A percentile compares a stretch with the other conserved stretches of the same genome.
Conservation (phyloP, 2,113 vertebrate genomes). For the Gallinago jamesoni region DNA sequence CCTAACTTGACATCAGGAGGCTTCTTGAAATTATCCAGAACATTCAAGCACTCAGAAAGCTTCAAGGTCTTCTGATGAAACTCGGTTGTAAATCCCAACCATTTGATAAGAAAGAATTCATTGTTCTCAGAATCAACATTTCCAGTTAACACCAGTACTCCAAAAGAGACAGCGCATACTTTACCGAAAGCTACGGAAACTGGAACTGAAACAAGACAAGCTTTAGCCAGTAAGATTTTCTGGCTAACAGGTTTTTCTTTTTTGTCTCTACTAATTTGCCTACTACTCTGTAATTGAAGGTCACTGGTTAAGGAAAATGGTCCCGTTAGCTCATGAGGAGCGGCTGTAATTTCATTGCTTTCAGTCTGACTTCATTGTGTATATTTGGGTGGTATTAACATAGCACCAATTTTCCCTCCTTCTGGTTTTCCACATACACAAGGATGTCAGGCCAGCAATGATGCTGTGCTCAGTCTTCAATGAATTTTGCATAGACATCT, state of each 20-base stretch:
- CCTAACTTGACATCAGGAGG: not conserved
- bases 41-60: not conserved
- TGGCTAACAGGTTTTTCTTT: conserved; percentile 57
- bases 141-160: conserved; percentile 44
- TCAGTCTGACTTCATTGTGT: conserved; percentile 54
- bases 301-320: conserved; percentile 56
- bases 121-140: conserved; percentile 34
- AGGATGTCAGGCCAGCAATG: not conserved
- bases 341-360: conserved; percentile 41
- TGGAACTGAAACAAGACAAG: conserved; percentile 59
- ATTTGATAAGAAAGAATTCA: conserved; percentile 50
- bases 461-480: not conserved
- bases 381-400: conserved; percentile 53
- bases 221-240: conserved; percentile 43
- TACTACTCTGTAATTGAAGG: conserved; percentile 60
- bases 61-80: conserved; percentile 14
- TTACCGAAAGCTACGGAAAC: conserved; percentile 35
- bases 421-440: conserved; percentile 9
- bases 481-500: not conserved
- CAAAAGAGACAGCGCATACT: conserved; percentile 19
- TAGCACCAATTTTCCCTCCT: conserved; percentile 35
- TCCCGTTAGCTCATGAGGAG: conserved; percentile 46
- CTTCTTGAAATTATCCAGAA: not conserved
- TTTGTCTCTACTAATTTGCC: conserved; percentile 60
- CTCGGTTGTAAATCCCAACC: not conserved